Percentiles rank a stretch among this genome's conserved stretches.
These are phyloP conservation scores for Perccottus glenii DNA, from an alignment of 2,113 vertebrate species.

Conservation along the genomic window DNA sequence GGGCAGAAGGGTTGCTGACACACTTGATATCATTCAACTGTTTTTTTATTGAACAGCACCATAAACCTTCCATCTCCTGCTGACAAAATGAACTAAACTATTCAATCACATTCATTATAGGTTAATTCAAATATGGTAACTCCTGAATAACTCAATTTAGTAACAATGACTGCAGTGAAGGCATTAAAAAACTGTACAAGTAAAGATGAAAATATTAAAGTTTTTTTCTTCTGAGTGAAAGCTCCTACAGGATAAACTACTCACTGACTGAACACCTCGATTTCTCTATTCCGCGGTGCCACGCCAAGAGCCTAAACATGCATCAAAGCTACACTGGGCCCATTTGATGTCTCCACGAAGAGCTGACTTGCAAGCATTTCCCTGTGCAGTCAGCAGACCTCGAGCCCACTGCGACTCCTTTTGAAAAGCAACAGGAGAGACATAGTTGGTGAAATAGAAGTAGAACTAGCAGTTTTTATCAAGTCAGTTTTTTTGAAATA, in stretches of 20 bases:
- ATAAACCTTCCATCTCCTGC: too few species aligned
- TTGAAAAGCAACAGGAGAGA: conserved; percentile 10
- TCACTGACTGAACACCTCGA: conserved; percentile 41
- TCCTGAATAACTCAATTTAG: conserved; percentile 1
- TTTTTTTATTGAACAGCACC: not conserved
- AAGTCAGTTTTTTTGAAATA: not conserved
- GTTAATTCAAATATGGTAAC: not conserved
- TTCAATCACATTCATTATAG: too few species aligned
- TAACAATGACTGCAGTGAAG: not conserved
- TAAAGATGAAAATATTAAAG: not conserved
- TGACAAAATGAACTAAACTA: too few species aligned
- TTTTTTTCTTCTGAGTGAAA: not conserved
- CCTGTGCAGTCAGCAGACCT: conserved; percentile 52
- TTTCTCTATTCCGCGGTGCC: conserved; percentile 20
- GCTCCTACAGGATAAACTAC: conserved; percentile 16
- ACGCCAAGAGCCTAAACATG: conserved; percentile 58
- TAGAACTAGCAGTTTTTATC: not conserved
- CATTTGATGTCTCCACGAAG: conserved; percentile 59
- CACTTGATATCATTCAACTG: conserved; percentile 9
- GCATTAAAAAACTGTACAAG: conserved; percentile 1
- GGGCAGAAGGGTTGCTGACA: conserved; percentile 19
- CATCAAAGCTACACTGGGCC: conserved; percentile 49
- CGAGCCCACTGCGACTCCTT: conserved; percentile 14
- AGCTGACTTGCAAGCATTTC: conserved; percentile 61
- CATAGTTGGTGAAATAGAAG: not conserved